Conservation (phyloP, 2,113 vertebrate species). For the Cyprinodon brontotheroides region DNA sequence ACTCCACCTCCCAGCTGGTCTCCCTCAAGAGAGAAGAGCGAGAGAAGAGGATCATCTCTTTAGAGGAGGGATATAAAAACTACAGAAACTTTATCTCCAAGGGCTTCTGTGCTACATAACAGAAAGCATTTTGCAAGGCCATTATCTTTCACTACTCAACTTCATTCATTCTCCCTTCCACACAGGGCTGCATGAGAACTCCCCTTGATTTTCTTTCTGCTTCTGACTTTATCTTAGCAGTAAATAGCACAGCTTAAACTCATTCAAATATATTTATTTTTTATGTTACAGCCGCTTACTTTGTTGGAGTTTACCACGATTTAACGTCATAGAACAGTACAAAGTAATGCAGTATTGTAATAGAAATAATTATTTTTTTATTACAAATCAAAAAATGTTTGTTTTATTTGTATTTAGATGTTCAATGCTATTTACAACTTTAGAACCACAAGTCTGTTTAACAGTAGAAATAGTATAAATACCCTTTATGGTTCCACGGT, state of each 20-base stretch:
- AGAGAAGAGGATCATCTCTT: slow-evolving; percentile 19
- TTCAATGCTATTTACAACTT: no score
- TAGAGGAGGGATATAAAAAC: slow-evolving; percentile 14
- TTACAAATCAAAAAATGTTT: background rate
- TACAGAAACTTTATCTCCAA: slow-evolving; percentile 6
- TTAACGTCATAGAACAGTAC: background rate
- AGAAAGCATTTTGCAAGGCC: slow-evolving; percentile 48
- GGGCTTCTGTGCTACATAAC: slow-evolving; percentile 37
- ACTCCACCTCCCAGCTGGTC: slow-evolving; percentile 48
- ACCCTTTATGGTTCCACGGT: no score
- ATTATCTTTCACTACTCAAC: slow-evolving; percentile 58
- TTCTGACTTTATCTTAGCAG: slow-evolving; percentile 6
- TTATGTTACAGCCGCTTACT: background rate
- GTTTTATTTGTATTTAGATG: no score
- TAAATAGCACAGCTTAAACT: background rate
- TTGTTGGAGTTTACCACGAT: background rate
- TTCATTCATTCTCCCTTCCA: slow-evolving; percentile 43
- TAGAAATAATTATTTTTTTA: background rate
- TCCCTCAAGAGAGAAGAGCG: slow-evolving; percentile 11
- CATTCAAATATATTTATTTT: background rate
- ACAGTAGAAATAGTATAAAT: no score
- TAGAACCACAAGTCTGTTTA: no score
- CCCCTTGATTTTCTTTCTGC: slow-evolving; percentile 11
- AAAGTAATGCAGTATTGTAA: background rate
- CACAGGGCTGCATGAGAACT: slow-evolving; percentile 12